These are phyloP conservation scores for Anadara kagoshimensis DNA, from an alignment of 1,140 invertebrate genomes.

Conservation along the genomic window DNA sequence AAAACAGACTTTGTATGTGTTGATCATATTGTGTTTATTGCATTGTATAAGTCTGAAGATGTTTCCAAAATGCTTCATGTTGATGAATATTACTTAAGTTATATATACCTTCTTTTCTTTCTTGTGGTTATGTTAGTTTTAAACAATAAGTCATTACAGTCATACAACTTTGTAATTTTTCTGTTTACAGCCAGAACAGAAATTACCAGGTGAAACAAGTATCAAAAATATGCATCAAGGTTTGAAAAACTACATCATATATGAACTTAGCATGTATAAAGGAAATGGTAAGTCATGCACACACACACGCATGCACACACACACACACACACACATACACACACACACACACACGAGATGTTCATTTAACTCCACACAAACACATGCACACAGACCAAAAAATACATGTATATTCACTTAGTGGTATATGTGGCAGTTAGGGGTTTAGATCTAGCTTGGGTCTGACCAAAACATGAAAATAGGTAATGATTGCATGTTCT, in stretches of 20 bases:
- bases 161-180: neutral
- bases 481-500: too few species aligned
- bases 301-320: neutral
- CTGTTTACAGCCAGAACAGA: conserved; percentile 47
- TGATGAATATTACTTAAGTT: neutral
- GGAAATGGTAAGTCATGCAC: conserved; percentile 59
- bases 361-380: too few species aligned
- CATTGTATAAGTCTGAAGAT: too few species aligned
- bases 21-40: too few species aligned
- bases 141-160: neutral
- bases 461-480: too few species aligned
- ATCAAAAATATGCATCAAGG: conserved; percentile 66
- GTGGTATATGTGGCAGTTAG: too few species aligned
- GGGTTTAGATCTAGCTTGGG: too few species aligned
- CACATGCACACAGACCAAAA: too few species aligned
- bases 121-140: neutral
- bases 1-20: too few species aligned
- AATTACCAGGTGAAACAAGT: conserved; percentile 66
- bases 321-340: neutral
- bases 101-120: neutral
- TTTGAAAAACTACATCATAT: conserved; percentile 61
- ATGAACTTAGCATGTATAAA: conserved; percentile 69
- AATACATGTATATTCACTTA: too few species aligned
- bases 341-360: too few species aligned
- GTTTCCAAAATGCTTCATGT: too few species aligned